Evolutionary conservation across 2,113 vertebrate species (phyloP).

Genomic region (Machaerirhynchus nigripectus): DNA sequence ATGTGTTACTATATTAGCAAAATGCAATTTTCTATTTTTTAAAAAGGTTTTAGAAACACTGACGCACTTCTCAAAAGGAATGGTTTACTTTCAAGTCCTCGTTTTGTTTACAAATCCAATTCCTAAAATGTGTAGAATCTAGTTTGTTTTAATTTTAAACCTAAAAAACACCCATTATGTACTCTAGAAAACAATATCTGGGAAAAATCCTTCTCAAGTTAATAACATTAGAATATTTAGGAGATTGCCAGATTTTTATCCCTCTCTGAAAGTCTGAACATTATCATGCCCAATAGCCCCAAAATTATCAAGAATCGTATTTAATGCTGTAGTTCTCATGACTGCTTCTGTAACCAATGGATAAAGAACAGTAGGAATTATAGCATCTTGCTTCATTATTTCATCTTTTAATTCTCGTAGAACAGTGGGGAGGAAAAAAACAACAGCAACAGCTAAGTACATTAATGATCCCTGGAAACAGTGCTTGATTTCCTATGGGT

Average conservation of each 20-base stretch:
- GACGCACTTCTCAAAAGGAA: neutral
- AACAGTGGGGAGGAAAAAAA: neutral
- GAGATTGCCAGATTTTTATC: neutral
- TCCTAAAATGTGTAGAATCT: neutral
- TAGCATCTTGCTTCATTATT: neutral
- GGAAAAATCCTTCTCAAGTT: neutral
- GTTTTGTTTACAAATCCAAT: neutral
- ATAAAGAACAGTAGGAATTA: neutral
- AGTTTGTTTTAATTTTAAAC: neutral
- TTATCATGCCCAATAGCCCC: neutral
- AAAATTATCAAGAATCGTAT: neutral
- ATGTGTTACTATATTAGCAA: neutral
- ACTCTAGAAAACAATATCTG: neutral
- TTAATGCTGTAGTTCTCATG: neutral
- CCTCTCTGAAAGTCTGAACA: neutral
- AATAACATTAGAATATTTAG: neutral
- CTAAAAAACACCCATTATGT: rapidly evolving
- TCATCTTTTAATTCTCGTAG: neutral
- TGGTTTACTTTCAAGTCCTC: neutral
- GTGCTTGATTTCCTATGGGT: neutral
- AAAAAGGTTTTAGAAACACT: neutral
- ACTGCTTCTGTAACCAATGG: neutral
- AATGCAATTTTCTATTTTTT: neutral
- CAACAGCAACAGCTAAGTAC: neutral
- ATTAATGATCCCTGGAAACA: neutral